phyloP scores from a whole-genome alignment of 2,113 vertebrate species.

The Panthera leo region DNA sequence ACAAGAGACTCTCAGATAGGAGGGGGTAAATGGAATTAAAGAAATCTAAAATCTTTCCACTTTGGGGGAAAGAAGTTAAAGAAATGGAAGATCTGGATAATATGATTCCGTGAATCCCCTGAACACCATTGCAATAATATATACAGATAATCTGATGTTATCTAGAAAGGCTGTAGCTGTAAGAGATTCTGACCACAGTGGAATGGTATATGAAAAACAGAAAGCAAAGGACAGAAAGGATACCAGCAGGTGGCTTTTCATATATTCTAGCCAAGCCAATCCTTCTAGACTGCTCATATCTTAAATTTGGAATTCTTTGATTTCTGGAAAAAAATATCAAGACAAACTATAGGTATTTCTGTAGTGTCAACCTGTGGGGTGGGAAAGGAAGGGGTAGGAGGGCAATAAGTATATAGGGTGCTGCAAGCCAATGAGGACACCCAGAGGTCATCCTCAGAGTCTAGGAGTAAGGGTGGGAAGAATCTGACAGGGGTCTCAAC shows the following conservation, averaged over 20 bases:
- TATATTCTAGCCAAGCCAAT: not conserved
- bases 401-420: not conserved
- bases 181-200: not conserved
- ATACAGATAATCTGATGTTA: not conserved
- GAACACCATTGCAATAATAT: not conserved
- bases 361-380: not conserved
- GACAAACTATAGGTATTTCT: not conserved
- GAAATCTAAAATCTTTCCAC: not conserved
- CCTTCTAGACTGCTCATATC: not conserved
- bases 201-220: not conserved
- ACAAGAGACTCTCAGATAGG: not conserved
- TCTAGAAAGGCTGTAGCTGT: not conserved
- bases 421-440: not conserved
- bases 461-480: not conserved
- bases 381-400: accelerated
- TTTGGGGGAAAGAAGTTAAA: not conserved
- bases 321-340: not conserved
- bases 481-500: not conserved
- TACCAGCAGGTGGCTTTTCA: not conserved
- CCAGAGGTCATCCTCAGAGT: not conserved
- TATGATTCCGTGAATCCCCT: not conserved
- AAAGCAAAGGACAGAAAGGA: not conserved
- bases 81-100: not conserved
- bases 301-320: not conserved
- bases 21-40: not conserved